Percentiles rank a stretch among this genome's conserved stretches.
These are phyloP conservation scores for Dysidea cf. avara DNA, from an alignment of 37 sponge, comb jelly and placozoan species.

Conservation along the genomic window DNA sequence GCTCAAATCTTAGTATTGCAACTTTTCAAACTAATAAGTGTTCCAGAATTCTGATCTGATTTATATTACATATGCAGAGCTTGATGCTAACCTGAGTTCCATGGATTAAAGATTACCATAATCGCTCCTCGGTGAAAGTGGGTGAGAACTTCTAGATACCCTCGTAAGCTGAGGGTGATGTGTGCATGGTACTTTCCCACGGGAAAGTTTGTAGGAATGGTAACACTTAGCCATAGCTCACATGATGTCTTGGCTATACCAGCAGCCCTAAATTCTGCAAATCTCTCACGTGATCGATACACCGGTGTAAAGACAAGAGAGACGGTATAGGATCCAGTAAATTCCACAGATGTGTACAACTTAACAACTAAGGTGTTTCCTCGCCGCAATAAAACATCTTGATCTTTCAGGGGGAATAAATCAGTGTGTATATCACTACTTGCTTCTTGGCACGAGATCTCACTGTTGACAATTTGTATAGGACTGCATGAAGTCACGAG, in stretches of 20 bases:
- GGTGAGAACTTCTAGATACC: conserved; percentile 30
- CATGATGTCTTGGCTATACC: conserved; percentile 35
- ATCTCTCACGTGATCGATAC: conserved; percentile 55
- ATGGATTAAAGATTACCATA: conserved; percentile 73
- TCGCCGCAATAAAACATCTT: conserved; percentile 11
- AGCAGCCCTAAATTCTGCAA: conserved; percentile 62
- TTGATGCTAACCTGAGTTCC: conserved; percentile 44
- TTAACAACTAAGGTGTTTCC: conserved; percentile 61
- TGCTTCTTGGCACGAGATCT: conserved; percentile 11
- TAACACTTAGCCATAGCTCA: conserved; percentile 67
- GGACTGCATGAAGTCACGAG: not conserved
- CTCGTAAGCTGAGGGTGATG: conserved; percentile 33
- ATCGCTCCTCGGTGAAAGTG: conserved; percentile 53
- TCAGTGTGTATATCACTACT: conserved; percentile 7
- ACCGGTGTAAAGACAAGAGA: conserved; percentile 64
- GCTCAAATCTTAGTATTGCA: conserved; percentile 13
- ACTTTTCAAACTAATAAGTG: no score
- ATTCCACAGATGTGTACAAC: conserved; percentile 17
- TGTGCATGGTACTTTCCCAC: conserved; percentile 68
- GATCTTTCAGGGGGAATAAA: not conserved
- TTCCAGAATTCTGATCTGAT: not conserved
- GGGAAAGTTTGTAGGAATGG: conserved; percentile 69
- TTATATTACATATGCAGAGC: not conserved
- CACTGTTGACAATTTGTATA: conserved; percentile 6
- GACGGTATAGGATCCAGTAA: conserved; percentile 44